Evolutionary conservation across 2,888 invertebrate species (phyloP).

Genomic region (Periphyllus acericola): DNA sequence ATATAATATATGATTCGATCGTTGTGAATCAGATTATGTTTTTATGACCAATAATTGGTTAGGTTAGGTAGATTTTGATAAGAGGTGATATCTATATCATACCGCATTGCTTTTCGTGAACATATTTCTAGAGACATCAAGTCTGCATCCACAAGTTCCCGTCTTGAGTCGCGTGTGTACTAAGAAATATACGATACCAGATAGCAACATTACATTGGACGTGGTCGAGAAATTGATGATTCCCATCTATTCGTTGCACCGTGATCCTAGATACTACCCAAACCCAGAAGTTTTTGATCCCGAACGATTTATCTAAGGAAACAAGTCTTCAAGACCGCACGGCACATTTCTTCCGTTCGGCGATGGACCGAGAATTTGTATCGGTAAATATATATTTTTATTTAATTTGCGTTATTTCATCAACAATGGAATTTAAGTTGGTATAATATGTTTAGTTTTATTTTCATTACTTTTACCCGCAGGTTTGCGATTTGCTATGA

Average conservation of each 20-base stretch:
- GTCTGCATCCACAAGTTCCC: conserved; percentile 72
- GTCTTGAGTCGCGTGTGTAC: conserved; percentile 70
- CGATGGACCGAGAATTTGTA: no score
- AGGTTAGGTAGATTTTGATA: no score
- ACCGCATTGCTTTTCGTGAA: no score
- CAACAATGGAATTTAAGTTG: no score
- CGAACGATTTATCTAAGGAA: conserved; percentile 71
- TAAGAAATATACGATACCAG: conserved; percentile 70
- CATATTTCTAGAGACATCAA: conserved; percentile 70
- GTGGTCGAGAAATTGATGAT: conserved; percentile 70
- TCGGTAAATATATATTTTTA: no score
- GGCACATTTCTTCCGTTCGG: conserved; percentile 69
- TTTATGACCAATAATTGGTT: no score
- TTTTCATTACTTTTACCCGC: background rate
- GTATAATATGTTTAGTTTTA: background rate
- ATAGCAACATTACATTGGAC: conserved; percentile 69
- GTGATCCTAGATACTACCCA: conserved; percentile 71
- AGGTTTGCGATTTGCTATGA: conserved; percentile 65
- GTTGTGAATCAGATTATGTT: no score
- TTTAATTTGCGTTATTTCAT: no score
- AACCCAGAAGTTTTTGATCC: conserved; percentile 72
- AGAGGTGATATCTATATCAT: no score
- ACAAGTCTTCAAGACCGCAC: conserved; percentile 70
- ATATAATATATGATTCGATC: no score
- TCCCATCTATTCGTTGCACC: conserved; percentile 72